Evolutionary conservation across 2,113 vertebrate species (phyloP), one percentile per base, ranked within the genome.

Genomic region (Muntiacus muntjak): DNA sequence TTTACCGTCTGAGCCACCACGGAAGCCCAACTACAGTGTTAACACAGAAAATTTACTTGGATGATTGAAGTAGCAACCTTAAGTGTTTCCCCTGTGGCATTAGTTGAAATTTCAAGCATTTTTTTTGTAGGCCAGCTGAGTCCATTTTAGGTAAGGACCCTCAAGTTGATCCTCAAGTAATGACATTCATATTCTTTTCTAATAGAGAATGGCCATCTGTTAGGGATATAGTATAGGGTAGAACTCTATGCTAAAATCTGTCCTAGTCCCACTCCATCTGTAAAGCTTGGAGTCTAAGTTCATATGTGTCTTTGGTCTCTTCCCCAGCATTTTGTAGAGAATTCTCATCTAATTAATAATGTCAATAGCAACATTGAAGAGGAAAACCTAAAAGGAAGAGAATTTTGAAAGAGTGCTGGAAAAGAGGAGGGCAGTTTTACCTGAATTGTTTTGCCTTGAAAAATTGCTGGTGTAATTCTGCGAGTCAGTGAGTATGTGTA

Each of bases 281-380:
- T 89, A 88, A 94, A 84, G 58, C 45, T 57, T 40, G 14, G 78
- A 67, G 43, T 64, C 14, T 50, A 81, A 47, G 60, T 74, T 91
- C 82, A 88, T 58, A 85, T 45, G 25, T 62, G 11, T 71, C 21
- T 55, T 8, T 58, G 54, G 25, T 92, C 45, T 89, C 33, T 45
- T 50, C 60, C 79, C 84, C 57, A 78, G 79, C 57, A 82, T 92
- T 86, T 85, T 81, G 58, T 40, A n/a, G 4, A 43, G 33, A 79
- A 89, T 89, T 85, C 30, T 91, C 36, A 89, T 89, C 50, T 88
- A 87, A 90, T 47, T 91, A 71, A 93, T 94, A 82, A 67, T 21
- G 6, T 74, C 85, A 62, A 33, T n/a, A 76, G n/a, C 55, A 58
- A 0, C 50, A 54, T 67, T 15, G 30, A 87, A 94, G 45, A n/a